Evolutionary conservation across 2,113 vertebrate species (phyloP), one percentile per base, ranked within the genome.

Genomic region (Psammodynastes pulverulentus): DNA sequence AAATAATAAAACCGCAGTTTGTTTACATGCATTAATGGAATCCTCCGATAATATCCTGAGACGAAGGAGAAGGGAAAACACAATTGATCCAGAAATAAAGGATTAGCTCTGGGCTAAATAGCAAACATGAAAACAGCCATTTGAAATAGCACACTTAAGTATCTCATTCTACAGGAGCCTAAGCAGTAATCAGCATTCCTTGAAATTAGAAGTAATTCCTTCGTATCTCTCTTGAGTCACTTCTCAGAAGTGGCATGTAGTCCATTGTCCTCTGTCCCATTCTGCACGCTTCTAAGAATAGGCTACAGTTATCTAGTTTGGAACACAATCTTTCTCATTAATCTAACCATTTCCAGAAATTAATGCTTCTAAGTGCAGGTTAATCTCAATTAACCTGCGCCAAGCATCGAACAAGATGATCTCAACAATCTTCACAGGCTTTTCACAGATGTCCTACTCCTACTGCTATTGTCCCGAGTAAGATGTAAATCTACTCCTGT

Each of bases 261-360:
- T 89, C 88, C 84, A 91, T 17, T 0, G 5, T 72, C 88, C 93
- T 89, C 24, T 29, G 91, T 53, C 9, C 1, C 39, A 85, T 88
- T 53, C 19, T 87, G 13, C 46, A 84, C 84, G 52, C 89, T 21
- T 15, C 4, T 10, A 7, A 0, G 26, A 3, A 3, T 8, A 90
- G 93, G 43, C 46, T 85, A 29, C 91, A 85, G 94, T 95, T 96
- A 85, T 79, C 62, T 87, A 88, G 49, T 92, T 85, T 84, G 21
- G 84, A 88, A 92, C 87, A 45, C 53, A 45, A 58, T 67, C 24
- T 62, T 86, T 52, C 90, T 94, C 90, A 93, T 86, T 2, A 29
- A 91, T 1, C 5, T 94, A 84, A 21, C 84, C 89, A 84, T 96
- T 87, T 92, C 86, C 43, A n/a, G n/a, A 96, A 95, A 95, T 90